Percentiles rank a stretch among this genome's conserved stretches.
phyloP scores from a whole-genome alignment of 2,888 invertebrate species.

The Chloromyia formosa region DNA sequence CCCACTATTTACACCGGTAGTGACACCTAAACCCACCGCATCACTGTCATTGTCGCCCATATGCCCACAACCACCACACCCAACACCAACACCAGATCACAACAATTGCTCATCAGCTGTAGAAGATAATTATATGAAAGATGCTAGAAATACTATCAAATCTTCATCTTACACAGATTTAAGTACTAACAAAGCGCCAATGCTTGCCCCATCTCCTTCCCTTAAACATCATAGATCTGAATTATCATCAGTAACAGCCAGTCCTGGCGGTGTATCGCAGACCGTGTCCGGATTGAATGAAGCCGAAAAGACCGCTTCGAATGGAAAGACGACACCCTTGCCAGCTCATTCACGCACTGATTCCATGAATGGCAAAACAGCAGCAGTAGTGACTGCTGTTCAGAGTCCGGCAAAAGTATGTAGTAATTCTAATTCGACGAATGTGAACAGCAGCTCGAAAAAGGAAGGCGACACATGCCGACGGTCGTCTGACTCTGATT shows the following conservation, averaged over 20 bases:
- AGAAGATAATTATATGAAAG: constrained; percentile 53
- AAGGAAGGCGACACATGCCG: constrained; percentile 71
- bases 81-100: constrained; percentile 4
- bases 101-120: constrained; percentile 6
- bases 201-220: constrained; percentile 63
- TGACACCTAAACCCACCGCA: background rate
- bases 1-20: background rate
- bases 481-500: constrained; percentile 91
- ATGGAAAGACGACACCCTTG: background rate
- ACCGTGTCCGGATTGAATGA: background rate
- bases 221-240: constrained; percentile 54
- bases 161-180: constrained; percentile 51
- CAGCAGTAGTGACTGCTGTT: constrained; percentile 46
- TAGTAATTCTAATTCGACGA: constrained; percentile 51
- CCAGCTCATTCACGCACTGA: constrained; percentile 66
- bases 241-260: constrained; percentile 52
- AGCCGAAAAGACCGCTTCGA: constrained; percentile 50
- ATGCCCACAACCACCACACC: background rate
- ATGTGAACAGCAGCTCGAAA: constrained; percentile 65
- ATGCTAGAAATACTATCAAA: constrained; percentile 55
- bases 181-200: constrained; percentile 61
- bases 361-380: constrained; percentile 67
- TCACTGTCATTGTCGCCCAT: background rate
- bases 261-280: constrained; percentile 23
- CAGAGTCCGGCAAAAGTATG: constrained; percentile 68